Base-by-base conservation (phyloP, 2,113 vertebrate species). In the Melospiza melodia region DNA sequence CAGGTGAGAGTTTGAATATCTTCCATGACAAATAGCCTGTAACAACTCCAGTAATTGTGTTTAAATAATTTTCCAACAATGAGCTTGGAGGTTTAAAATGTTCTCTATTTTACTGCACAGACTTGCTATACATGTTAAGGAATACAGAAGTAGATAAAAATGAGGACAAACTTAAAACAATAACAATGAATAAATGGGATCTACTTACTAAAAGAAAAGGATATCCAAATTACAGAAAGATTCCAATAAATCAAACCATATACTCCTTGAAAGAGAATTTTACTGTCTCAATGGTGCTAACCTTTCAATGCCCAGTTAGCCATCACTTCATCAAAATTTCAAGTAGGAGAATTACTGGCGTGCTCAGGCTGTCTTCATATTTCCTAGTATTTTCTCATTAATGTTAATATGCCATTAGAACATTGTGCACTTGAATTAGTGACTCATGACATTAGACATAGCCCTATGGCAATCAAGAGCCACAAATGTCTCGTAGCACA, bases 361-460 rank as follows among this genome's bases (percentile, higher is more conserved):
- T 59, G 27, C 49, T 88, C 67, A 61, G 49, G 28, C 76, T 76
- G 54, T 41, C 76, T 90, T 82, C 57, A 65, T 31, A 79, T 57
- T 25, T 95, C 71, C 58, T 22, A 62, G 76, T 57, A 90, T 41
- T 66, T 69, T 72, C 86, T 83, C 55, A 76, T 94, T 80, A 88
- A 83, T 44, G 55, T 69, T 93, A 90, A 76, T 93, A 92, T 11
- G 28, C n/a, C 59, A 69, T 69, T 62, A 90, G 93, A 90, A 92
- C n/a, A 65, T 80, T 92, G 72, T 69, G 54, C n/a, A 54, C 67
- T 61, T 5, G 1, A 80, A 62, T 65, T 73, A 83, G 57, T 93
- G 93, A 94, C 48, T 92, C 89, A 90, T 4, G 1, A 82, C 51
- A 73, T 72, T 63, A 92, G 58, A 79, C 25, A n/a, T 3, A 69